These are phyloP conservation scores for Erannis defoliaria DNA, from an alignment of 2,888 invertebrate genomes.

Conservation along the genomic window DNA sequence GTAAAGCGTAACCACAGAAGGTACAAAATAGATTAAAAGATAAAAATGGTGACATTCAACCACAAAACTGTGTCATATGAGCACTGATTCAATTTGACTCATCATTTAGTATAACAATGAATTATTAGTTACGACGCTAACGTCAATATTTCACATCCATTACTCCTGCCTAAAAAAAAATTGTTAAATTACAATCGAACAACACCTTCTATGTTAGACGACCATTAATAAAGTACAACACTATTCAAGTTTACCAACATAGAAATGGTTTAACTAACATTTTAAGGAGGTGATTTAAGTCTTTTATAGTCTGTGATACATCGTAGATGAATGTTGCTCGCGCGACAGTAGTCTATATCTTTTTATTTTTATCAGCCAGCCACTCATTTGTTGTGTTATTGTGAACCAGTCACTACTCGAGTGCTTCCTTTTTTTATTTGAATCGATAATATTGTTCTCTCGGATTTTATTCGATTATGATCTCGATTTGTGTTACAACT, in stretches of 20 bases:
- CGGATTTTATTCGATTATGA: constrained; percentile 65
- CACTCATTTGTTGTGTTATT: constrained; percentile 65
- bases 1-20: background rate
- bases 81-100: constrained; percentile 35
- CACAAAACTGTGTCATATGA: constrained; percentile 7
- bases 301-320: constrained; percentile 1
- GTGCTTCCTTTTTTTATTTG: constrained; percentile 60
- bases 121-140: constrained; percentile 54
- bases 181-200: constrained; percentile 43
- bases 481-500: constrained; percentile 63
- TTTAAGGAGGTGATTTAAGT: constrained; percentile 26
- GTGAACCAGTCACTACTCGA: constrained; percentile 59
- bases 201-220: constrained; percentile 57
- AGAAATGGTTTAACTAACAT: constrained; percentile 2
- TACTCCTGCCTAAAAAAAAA: constrained; percentile 45
- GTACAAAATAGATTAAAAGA: constrained; percentile 2
- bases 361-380: constrained; percentile 53
- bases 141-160: constrained; percentile 48
- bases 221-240: constrained; percentile 45
- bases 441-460: constrained; percentile 75
- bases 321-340: constrained; percentile 46
- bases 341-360: constrained; percentile 56
- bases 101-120: constrained; percentile 61
- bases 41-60: background rate
- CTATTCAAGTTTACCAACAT: constrained; percentile 23